Evolutionary conservation across 2,797 vertebrate genomes (phyloP), one percentile per base, ranked within the genome.

Genomic region (Tapera naevia): DNA sequence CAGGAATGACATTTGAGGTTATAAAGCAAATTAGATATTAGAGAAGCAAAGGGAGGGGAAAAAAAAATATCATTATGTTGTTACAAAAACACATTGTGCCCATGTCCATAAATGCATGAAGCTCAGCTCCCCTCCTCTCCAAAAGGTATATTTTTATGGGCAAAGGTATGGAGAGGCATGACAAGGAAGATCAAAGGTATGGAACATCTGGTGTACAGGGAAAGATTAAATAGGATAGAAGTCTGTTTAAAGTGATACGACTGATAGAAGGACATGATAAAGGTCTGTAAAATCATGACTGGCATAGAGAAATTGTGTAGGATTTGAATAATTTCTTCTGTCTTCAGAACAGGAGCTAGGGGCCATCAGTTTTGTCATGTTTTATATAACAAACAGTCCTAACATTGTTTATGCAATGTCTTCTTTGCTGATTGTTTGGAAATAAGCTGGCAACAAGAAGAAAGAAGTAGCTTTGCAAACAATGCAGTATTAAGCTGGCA

Each of bases 171-270:
- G 64, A 72, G 51, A 92, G 48, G 66, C 4, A 1, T 89, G 86
- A 92, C 89, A 70, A 66, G 74, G 30, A 51, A 89, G 84, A 93
- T 93, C 91, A 93, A 91, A 96, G 67, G 33, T 82, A 33, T 67
- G 64, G 86, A 95, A 79, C 84, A 80, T 93, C 43, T 94, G 84
- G 51, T 87, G 78, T 92, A 69, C 79, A 48, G 45, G 64, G 60
- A 80, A 81, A 93, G 83, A 71, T 91, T 89, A 95, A 92, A 89
- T 67, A 84, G 93, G 80, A 74, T 23, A 48, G 11, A 30, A 89
- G n/a, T 74, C 89, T 80, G n/a, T 83, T 94, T 80, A 71, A 89
- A 89, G 79, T 70, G 30, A 43, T 85, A 33, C 60, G 71, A 62
- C 24, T 80, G 80, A 91, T 58, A 60, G 62, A 69, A 89, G 79